phyloP scores from a whole-genome alignment of 2,113 vertebrate species.

The Equus przewalskii region DNA sequence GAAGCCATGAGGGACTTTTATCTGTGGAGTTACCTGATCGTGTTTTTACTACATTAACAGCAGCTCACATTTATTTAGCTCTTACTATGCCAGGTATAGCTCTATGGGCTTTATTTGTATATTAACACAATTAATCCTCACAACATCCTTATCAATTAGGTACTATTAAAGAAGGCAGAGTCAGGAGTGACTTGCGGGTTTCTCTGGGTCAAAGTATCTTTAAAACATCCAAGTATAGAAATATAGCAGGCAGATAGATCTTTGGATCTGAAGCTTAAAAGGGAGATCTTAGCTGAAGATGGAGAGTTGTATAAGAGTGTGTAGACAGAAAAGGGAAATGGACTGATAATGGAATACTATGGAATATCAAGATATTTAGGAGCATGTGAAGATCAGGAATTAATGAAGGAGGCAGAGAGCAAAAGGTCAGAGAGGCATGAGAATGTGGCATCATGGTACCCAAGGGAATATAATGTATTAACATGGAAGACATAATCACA shows the following conservation, averaged over 20 bases:
- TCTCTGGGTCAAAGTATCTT: neutral
- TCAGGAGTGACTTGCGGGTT: neutral
- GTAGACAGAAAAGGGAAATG: neutral
- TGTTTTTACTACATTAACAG: neutral
- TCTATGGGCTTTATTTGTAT: neutral
- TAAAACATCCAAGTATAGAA: neutral
- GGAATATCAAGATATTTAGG: neutral
- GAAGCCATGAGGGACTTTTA: neutral
- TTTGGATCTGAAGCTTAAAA: slow-evolving; percentile 16
- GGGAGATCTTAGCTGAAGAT: neutral
- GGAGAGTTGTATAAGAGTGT: neutral
- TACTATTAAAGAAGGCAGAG: neutral
- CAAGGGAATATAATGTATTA: neutral
- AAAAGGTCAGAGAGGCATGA: neutral
- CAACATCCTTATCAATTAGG: neutral
- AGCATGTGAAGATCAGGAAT: neutral
- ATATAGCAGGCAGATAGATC: neutral
- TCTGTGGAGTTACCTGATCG: neutral
- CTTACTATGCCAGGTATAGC: neutral
- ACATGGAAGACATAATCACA: neutral
- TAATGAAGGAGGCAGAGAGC: neutral
- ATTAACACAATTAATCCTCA: neutral
- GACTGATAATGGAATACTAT: neutral
- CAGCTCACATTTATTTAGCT: neutral
- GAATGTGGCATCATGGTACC: neutral